These are phyloP conservation scores for Chiroxiphia lanceolata DNA, from an alignment of 2,797 vertebrate species.

Conservation along the genomic window DNA sequence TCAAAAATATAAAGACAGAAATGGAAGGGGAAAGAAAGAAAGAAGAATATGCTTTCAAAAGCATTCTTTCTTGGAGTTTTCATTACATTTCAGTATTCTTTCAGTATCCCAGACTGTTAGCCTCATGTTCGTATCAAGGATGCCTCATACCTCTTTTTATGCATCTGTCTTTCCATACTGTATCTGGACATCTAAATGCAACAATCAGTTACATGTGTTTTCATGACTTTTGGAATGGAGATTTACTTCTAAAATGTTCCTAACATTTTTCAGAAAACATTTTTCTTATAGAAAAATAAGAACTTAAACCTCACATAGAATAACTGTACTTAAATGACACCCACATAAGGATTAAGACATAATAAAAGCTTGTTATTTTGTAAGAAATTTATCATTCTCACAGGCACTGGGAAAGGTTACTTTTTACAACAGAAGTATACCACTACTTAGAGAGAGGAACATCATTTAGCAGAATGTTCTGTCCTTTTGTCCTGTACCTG, in stretches of 20 bases:
- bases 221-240: neutral
- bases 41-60: neutral
- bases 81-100: neutral
- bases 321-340: neutral
- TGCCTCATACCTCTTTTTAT: neutral
- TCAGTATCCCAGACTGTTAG: neutral
- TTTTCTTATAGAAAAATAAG: neutral
- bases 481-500: neutral
- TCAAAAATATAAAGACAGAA: neutral
- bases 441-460: neutral
- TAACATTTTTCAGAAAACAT: neutral
- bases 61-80: neutral
- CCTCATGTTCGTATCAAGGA: neutral
- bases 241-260: neutral
- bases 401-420: neutral
- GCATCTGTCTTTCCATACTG: neutral
- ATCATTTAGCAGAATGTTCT: neutral
- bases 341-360: neutral
- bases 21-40: neutral
- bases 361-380: neutral
- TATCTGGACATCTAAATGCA: neutral
- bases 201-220: neutral
- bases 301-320: neutral
- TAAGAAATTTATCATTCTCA: neutral
- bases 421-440: neutral